Percentiles rank a stretch among this genome's conserved stretches.
Conservation (phyloP, 2,888 invertebrate genomes). For the Torymus aiolomorphi region DNA sequence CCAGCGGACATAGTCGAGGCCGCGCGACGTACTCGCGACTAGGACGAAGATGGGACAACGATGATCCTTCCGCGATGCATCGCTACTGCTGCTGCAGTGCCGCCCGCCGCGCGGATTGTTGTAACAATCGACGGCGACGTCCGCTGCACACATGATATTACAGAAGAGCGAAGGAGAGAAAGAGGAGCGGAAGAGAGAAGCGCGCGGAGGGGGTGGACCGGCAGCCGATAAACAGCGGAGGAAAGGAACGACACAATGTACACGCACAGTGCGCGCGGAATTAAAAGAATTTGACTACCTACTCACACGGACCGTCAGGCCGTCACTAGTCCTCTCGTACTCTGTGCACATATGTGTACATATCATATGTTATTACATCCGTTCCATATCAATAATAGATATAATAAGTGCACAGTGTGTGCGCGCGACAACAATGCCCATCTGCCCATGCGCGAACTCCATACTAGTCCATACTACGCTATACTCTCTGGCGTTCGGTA, state of each 20-base stretch:
- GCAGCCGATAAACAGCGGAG: conserved; percentile 50
- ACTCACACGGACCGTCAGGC: too few species aligned
- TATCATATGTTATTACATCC: background rate
- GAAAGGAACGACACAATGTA: background rate
- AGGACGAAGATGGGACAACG: background rate
- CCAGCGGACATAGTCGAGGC: background rate
- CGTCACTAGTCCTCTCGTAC: background rate
- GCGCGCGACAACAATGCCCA: too few species aligned
- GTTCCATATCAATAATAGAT: background rate
- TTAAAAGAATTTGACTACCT: background rate
- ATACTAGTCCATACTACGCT: too few species aligned
- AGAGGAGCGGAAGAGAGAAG: background rate
- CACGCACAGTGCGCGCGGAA: too few species aligned
- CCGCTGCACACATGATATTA: conserved; percentile 18
- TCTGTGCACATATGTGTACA: background rate
- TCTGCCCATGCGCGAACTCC: too few species aligned
- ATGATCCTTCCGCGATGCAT: background rate
- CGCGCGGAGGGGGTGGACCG: conserved; percentile 41
- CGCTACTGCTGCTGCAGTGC: background rate
- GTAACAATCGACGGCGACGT: background rate
- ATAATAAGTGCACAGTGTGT: too few species aligned
- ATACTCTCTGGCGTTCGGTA: too few species aligned
- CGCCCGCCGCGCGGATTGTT: background rate
- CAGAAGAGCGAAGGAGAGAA: background rate
- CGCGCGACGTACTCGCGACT: background rate